A percentile compares a stretch with the other conserved stretches of the same genome.
Evolutionary conservation across 2,888 invertebrate species (phyloP).

Genomic region (Sphaerophoria rueppellii): DNA sequence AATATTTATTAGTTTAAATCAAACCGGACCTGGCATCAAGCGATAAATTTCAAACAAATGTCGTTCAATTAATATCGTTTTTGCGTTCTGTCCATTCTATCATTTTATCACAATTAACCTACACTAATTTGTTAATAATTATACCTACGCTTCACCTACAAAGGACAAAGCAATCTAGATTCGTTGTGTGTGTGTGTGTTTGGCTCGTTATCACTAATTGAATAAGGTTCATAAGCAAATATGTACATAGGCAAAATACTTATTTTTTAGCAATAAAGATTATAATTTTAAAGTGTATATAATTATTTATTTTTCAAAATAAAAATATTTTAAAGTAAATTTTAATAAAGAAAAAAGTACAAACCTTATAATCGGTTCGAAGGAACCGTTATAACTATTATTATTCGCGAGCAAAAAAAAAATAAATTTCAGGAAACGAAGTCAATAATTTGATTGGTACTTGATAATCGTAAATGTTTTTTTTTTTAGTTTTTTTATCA

Average conservation of each 20-base stretch:
- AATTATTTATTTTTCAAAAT: constrained; percentile 2
- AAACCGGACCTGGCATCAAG: constrained; percentile 22
- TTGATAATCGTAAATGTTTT: constrained; percentile 39
- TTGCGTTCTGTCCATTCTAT: constrained; percentile 7
- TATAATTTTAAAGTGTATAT: neutral
- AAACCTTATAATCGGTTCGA: constrained; percentile 31
- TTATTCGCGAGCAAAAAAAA: constrained; percentile 34
- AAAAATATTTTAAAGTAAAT: constrained; percentile 8
- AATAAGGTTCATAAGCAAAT: constrained; percentile 45
- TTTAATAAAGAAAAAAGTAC: constrained; percentile 18
- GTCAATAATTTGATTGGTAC: constrained; percentile 45
- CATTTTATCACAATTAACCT: constrained; percentile 44
- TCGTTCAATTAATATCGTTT: constrained; percentile 45
- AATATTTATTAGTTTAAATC: neutral
- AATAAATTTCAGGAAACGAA: constrained; percentile 35
- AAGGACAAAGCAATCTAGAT: constrained; percentile 47
- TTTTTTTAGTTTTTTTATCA: constrained; percentile 28
- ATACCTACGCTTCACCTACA: constrained; percentile 9
- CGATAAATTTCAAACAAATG: constrained; percentile 34
- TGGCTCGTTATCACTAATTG: constrained; percentile 50
- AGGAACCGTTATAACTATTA: constrained; percentile 32
- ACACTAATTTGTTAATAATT: constrained; percentile 65
- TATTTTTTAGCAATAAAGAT: neutral
- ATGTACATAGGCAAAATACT: neutral
- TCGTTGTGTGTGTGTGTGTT: neutral